phyloP scores from a whole-genome alignment of 1,140 invertebrate species.

The Anastrepha ludens region DNA sequence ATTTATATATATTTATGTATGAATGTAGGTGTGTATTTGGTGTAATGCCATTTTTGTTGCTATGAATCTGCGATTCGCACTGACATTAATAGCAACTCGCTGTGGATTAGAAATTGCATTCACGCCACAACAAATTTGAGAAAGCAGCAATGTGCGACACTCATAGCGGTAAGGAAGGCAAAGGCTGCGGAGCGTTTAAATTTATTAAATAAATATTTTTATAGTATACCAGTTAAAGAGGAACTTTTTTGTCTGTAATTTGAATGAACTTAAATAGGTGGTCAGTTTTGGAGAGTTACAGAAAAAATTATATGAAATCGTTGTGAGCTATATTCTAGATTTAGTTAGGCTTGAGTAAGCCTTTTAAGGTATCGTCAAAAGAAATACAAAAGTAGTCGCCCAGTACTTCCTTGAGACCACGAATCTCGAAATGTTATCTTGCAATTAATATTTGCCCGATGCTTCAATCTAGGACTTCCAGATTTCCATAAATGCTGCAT shows the following conservation, averaged over 20 bases:
- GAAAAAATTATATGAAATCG: too few relatives aligned
- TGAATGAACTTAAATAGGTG: neutral
- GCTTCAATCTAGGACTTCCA: too few relatives aligned
- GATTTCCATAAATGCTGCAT: too few relatives aligned
- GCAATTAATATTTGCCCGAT: too few relatives aligned
- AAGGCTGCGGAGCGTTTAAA: neutral
- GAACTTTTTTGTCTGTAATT: neutral
- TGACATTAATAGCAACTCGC: conserved; percentile 7
- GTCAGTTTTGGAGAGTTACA: too few relatives aligned
- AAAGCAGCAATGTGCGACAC: neutral
- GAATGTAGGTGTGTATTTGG: neutral
- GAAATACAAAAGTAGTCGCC: too few relatives aligned
- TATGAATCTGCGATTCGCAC: neutral
- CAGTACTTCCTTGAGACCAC: too few relatives aligned
- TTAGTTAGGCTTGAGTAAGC: too few relatives aligned
- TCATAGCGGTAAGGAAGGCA: neutral
- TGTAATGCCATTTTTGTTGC: neutral
- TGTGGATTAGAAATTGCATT: conserved; percentile 19
- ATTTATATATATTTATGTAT: neutral
- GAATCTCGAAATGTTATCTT: too few relatives aligned
- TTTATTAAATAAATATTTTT: neutral
- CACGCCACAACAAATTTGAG: neutral
- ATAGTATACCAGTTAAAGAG: neutral
- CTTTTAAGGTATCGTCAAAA: too few relatives aligned
- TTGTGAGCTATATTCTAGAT: too few relatives aligned